Conservation (phyloP, 2,113 vertebrate species). For the Echinops telfairi region DNA sequence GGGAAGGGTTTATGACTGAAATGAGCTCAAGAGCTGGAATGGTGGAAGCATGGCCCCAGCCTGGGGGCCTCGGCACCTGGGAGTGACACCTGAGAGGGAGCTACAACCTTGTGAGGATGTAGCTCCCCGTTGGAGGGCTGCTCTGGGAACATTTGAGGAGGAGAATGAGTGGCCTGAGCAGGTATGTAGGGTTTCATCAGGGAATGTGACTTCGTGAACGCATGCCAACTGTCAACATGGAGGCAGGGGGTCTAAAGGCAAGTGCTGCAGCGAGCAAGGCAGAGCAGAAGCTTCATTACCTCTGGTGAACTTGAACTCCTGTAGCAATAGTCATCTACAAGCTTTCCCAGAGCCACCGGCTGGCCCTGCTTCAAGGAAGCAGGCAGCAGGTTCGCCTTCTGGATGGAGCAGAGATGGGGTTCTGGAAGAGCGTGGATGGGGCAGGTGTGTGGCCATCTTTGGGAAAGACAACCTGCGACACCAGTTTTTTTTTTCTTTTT, state of each 20-base stretch:
- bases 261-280: neutral
- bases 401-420: neutral
- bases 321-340: neutral
- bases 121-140: neutral
- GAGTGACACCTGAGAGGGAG: neutral
- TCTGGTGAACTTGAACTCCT: neutral
- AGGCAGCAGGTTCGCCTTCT: neutral
- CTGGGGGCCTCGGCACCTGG: neutral
- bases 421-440: neutral
- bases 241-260: neutral
- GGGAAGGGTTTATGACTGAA: neutral
- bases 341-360: neutral
- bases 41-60: too few relatives aligned
- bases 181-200: neutral
- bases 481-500: neutral
- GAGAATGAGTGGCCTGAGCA: neutral
- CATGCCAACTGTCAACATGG: neutral
- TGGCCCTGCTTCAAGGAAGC: neutral
- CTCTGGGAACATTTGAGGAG: neutral
- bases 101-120: neutral
- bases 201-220: neutral
- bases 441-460: neutral
- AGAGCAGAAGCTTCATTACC: neutral
- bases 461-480: neutral
- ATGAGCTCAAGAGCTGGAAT: neutral